A percentile compares a stretch with the other conserved stretches of the same genome.
Conservation (phyloP, 2,797 vertebrate genomes). For the Rhincodon typus region DNA sequence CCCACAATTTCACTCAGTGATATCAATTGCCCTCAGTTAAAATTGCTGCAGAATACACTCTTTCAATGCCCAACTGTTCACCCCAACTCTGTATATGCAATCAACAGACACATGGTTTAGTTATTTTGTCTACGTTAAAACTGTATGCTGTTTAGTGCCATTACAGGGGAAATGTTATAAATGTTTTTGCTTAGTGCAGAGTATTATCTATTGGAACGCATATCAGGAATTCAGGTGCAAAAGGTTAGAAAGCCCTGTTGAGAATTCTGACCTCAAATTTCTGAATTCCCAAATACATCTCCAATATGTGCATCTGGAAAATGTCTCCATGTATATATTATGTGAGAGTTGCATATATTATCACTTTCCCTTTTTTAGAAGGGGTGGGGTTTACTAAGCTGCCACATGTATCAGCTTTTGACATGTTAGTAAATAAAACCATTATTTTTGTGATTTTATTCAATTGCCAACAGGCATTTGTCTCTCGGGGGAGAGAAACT, state of each 20-base stretch:
- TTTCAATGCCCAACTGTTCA: background rate
- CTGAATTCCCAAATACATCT: background rate
- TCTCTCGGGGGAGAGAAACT: conserved; percentile 65
- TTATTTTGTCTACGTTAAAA: background rate
- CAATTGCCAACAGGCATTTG: conserved; percentile 54
- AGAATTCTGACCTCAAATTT: background rate
- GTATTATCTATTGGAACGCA: background rate
- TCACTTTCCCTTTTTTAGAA: background rate
- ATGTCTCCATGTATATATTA: background rate
- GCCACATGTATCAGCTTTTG: background rate
- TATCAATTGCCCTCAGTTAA: background rate
- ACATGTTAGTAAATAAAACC: background rate
- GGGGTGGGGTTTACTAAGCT: background rate
- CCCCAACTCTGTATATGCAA: background rate
- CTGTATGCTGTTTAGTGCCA: background rate
- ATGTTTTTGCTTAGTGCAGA: background rate
- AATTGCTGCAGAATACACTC: background rate
- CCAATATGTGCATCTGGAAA: background rate
- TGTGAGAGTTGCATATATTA: background rate
- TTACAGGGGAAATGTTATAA: background rate
- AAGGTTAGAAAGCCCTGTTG: background rate
- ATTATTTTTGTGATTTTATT: conserved; percentile 62
- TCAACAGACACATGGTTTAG: background rate
- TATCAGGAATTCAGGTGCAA: background rate
- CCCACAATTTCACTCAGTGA: background rate